Base-by-base conservation (phyloP, 2,113 vertebrate species). In the Epinephelus lanceolatus region DNA sequence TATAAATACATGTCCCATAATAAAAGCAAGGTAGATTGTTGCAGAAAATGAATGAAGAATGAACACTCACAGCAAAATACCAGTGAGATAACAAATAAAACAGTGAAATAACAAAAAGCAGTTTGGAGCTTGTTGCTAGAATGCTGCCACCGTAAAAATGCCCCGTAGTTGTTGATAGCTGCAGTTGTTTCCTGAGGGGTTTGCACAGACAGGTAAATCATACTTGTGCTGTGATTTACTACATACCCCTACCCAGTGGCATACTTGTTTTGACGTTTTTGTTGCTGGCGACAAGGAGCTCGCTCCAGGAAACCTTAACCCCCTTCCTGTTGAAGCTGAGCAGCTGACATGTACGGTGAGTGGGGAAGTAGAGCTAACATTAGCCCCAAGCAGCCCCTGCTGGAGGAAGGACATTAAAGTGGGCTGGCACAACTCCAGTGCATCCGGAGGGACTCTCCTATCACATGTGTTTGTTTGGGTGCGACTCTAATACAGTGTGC, bases 391-490 rank as follows among this genome's bases (percentile, higher is more conserved):
- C 69, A 63, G 76, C 82, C 70, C 40, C 79, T 71, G 78, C 76
- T 78, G 71, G 59, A 86, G 81, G 84, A 87, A 80, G 80, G 84
- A 87, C 80, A 33, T 82, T 89, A 74, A 71, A 93, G 80, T 86
- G 68, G 63, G 79, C 81, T 92, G 93, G 93, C 88, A 52, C 76
- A 53, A 60, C 47, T 83, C 89, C 89, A 92, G 78, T 52, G 47
- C 78, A 88, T 91, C 86, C 84, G 2, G 71, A 74, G 81, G 76
- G 84, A 78, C 53, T 65, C 89, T 91, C 76, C 86, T 70, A 86
- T 88, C 84, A 88, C 88, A 92, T 82, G 83, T 85, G 86, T 94
- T 93, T 96, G 94, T 95, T 95, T 94, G 93, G 94, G 93, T 94
- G 93, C 80, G 85, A 78, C 71, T 84, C 47, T 89, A 82, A 86